phyloP scores from a whole-genome alignment of 2,888 invertebrate species.

The Vanessa cardui region DNA sequence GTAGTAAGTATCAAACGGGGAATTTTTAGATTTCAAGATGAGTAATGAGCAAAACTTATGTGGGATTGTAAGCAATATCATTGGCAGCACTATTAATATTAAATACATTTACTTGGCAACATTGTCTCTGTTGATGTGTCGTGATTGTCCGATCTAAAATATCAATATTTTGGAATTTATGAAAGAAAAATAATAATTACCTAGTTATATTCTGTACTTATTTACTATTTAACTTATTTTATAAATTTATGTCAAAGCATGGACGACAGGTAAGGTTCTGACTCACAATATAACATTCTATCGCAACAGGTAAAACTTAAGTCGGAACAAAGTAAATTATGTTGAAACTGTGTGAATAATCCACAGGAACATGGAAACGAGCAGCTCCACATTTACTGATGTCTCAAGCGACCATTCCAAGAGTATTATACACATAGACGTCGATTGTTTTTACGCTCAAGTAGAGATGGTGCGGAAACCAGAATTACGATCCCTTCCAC shows the following conservation, averaged over 20 bases:
- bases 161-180: conserved; percentile 79
- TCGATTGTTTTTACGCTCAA: conserved; percentile 94
- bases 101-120: conserved; percentile 53
- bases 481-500: conserved; percentile 84
- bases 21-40: too few species aligned
- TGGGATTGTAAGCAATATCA: conserved; percentile 35
- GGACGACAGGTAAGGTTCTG: conserved; percentile 72
- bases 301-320: conserved; percentile 73
- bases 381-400: conserved; percentile 69
- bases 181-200: conserved; percentile 71
- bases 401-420: conserved; percentile 82
- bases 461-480: conserved; percentile 91
- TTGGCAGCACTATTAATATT: conserved; percentile 31
- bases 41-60: too few species aligned
- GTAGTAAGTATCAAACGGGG: too few species aligned
- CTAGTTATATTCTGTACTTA: conserved; percentile 59
- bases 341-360: conserved; percentile 61
- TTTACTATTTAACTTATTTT: conserved; percentile 58
- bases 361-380: conserved; percentile 77
- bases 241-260: conserved; percentile 67
- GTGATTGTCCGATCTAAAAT: conserved; percentile 77
- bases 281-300: conserved; percentile 53
- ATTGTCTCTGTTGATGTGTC: conserved; percentile 79
- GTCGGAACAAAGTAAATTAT: conserved; percentile 70
- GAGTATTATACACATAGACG: conserved; percentile 90